Percentiles rank a stretch among this genome's conserved stretches.
These are phyloP conservation scores for Falco naumanni DNA, from an alignment of 2,797 vertebrate species.

Conservation along the genomic window DNA sequence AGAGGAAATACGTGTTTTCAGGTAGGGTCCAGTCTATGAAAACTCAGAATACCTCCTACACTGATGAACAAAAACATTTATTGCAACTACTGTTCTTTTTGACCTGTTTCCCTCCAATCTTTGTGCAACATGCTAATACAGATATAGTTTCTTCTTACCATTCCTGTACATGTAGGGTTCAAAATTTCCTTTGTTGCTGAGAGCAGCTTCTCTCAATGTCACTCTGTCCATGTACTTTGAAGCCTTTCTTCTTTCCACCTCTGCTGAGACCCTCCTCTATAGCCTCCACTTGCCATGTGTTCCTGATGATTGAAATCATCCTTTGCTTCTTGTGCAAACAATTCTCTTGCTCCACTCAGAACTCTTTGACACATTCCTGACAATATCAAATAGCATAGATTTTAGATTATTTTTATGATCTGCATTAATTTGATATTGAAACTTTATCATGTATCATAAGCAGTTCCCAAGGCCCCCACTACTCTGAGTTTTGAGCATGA, in stretches of 20 bases:
- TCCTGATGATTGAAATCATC: not conserved
- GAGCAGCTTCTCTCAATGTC: not conserved
- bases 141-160: not conserved
- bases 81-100: not conserved
- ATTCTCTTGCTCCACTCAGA: not conserved
- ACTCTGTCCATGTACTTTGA: not conserved
- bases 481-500: not conserved
- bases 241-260: not conserved
- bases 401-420: not conserved
- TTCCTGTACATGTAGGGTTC: rapidly evolving
- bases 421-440: not conserved
- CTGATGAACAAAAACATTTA: not conserved
- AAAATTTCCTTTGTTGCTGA: not conserved
- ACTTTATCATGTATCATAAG: not conserved
- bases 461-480: not conserved
- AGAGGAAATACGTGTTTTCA: slow-evolving; percentile 38
- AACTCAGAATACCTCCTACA: slow-evolving; percentile 16
- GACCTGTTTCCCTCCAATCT: not conserved
- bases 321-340: not conserved
- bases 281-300: not conserved
- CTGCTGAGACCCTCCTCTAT: rapidly evolving
- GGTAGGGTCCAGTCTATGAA: not conserved
- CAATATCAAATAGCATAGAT: not conserved
- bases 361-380: not conserved
- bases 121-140: not conserved